Evolutionary conservation across 2,797 vertebrate species (phyloP).

Genomic region (Sebastes oblongus): DNA sequence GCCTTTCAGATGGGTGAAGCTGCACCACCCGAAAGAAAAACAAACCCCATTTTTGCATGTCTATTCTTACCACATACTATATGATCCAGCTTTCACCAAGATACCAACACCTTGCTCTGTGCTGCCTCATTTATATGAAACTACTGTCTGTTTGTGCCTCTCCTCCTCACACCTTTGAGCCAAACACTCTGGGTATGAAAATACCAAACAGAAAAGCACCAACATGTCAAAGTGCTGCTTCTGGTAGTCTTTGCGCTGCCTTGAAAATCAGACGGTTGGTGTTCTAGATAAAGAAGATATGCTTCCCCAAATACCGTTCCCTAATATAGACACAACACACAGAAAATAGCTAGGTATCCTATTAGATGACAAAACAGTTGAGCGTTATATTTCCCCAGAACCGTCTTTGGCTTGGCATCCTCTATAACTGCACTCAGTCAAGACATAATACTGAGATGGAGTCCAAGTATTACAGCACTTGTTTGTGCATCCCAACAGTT

Average conservation of each 20-base stretch:
- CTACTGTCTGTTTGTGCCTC: background rate
- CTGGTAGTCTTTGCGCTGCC: background rate
- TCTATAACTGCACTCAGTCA: background rate
- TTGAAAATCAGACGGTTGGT: background rate
- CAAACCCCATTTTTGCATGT: background rate
- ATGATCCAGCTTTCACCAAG: conserved; percentile 4
- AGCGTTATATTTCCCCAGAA: background rate
- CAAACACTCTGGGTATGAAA: conserved; percentile 3
- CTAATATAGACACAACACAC: background rate
- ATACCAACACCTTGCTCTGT: conserved; percentile 15
- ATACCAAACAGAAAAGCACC: conserved; percentile 8
- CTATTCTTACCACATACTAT: conserved; percentile 12
- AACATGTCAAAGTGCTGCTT: background rate
- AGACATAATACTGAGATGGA: background rate
- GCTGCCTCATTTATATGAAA: conserved; percentile 23
- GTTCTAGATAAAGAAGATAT: background rate
- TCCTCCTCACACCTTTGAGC: background rate
- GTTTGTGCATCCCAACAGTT: background rate
- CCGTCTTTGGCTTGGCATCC: background rate
- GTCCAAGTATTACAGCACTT: background rate
- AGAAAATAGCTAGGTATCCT: background rate
- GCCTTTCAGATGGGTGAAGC: background rate
- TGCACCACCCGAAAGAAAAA: background rate
- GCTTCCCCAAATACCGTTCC: background rate
- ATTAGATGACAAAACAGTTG: background rate